phyloP scores from a whole-genome alignment of 1,140 invertebrate genomes.

The Diprion similis region DNA sequence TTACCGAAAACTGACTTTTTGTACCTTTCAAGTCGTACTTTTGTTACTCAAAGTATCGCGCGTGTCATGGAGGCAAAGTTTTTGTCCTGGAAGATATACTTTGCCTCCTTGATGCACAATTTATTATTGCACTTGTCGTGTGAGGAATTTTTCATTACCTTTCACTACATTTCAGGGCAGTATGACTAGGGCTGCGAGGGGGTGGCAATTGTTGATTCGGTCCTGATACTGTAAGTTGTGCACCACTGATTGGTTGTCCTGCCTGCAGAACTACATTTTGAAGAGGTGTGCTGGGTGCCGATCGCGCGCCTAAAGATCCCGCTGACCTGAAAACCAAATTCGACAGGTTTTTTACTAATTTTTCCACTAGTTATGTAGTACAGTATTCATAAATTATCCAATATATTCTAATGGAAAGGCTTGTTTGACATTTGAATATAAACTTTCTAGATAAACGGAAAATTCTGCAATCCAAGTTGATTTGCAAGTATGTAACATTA shows the following conservation, averaged over 20 bases:
- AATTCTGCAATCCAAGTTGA: no score
- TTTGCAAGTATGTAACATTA: no score
- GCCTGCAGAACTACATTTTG: constrained; percentile 43
- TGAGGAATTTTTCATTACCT: constrained; percentile 36
- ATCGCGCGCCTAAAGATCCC: constrained; percentile 57
- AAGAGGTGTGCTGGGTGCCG: constrained; percentile 54
- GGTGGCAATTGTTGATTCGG: constrained; percentile 41
- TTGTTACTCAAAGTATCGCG: no score
- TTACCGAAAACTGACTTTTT: no score
- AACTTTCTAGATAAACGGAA: no score
- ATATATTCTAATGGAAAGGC: neutral
- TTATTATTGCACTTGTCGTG: no score
- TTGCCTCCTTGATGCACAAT: no score
- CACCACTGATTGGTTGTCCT: constrained; percentile 41
- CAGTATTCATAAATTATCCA: neutral
- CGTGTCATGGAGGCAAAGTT: no score
- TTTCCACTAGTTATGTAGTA: neutral
- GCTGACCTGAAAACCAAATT: constrained; percentile 47
- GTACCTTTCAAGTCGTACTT: no score
- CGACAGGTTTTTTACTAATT: neutral
- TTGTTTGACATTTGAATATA: neutral
- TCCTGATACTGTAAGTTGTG: constrained; percentile 44
- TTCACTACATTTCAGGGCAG: constrained; percentile 50
- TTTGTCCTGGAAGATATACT: no score
- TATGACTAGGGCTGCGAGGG: constrained; percentile 51